Evolutionary conservation across 2,797 vertebrate species (phyloP).

Genomic region (Oceanodroma leucorhoa): DNA sequence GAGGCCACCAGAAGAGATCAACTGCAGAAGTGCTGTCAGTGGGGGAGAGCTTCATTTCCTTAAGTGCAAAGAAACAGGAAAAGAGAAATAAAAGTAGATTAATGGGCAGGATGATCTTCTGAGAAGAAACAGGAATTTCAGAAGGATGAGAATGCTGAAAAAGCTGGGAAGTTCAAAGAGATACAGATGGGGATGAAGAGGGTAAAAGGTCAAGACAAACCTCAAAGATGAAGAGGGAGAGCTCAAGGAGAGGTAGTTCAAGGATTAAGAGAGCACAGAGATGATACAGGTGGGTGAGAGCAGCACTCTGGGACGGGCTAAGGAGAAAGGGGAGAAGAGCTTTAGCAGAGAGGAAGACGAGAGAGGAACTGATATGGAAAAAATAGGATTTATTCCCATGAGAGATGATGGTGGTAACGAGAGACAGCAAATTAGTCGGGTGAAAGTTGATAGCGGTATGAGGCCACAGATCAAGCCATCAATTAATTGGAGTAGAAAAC

Average conservation of each 20-base stretch:
- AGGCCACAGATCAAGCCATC: neutral
- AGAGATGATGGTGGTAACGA: neutral
- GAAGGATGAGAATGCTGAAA: neutral
- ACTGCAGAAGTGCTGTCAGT: neutral
- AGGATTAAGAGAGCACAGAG: neutral
- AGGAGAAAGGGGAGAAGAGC: neutral
- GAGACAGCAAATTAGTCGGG: neutral
- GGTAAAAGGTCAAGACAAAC: neutral
- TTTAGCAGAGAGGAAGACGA: neutral
- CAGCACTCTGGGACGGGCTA: neutral
- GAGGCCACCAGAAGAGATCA: neutral
- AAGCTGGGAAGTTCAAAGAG: neutral
- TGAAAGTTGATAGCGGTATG: neutral
- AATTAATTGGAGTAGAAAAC: neutral
- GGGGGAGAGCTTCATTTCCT: neutral
- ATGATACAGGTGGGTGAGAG: neutral
- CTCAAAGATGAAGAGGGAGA: neutral
- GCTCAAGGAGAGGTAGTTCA: neutral
- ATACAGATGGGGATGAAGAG: neutral
- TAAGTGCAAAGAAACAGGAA: neutral
- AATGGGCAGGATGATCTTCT: accelerated
- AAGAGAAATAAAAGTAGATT: neutral
- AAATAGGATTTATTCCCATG: neutral
- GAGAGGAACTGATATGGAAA: neutral
- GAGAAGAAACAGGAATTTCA: neutral